Conservation (phyloP, 2,888 invertebrate species). For the Cerceris rybyensis region DNA sequence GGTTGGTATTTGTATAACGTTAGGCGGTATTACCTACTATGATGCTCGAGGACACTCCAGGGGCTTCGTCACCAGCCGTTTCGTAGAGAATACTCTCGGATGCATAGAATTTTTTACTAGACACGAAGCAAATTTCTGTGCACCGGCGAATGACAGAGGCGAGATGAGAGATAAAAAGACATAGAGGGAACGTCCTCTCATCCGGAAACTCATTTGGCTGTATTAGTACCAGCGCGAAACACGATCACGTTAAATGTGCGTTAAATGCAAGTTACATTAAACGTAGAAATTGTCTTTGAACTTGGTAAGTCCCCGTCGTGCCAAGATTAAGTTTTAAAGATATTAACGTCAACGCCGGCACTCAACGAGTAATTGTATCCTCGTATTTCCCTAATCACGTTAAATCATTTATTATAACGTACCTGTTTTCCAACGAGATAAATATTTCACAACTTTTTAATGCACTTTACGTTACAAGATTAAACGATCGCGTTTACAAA, state of each 20-base stretch:
- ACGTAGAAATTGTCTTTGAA: neutral
- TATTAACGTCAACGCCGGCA: no score
- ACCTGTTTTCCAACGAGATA: neutral
- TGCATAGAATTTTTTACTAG: conserved; percentile 60
- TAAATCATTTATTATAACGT: neutral
- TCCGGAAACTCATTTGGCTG: neutral
- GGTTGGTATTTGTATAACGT: conserved; percentile 18
- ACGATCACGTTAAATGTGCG: neutral
- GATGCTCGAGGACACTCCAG: conserved; percentile 13
- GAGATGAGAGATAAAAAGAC: conserved; percentile 14
- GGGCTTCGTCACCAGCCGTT: conserved; percentile 10
- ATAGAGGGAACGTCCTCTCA: neutral
- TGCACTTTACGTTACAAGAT: neutral
- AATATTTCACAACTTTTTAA: neutral
- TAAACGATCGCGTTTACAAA: no score
- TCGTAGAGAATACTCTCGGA: conserved; percentile 44
- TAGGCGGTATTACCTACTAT: conserved; percentile 18
- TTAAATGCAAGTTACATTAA: neutral
- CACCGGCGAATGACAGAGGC: conserved; percentile 22
- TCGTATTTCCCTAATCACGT: neutral
- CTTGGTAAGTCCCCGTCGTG: no score
- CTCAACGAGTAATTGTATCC: no score
- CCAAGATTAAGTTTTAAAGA: no score
- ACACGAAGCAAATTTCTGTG: conserved; percentile 43
- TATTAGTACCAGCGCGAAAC: neutral